A percentile compares a stretch with the other conserved stretches of the same genome.
These are phyloP conservation scores for Thunnus albacares DNA, from an alignment of 2,797 vertebrate species.

Conservation along the genomic window DNA sequence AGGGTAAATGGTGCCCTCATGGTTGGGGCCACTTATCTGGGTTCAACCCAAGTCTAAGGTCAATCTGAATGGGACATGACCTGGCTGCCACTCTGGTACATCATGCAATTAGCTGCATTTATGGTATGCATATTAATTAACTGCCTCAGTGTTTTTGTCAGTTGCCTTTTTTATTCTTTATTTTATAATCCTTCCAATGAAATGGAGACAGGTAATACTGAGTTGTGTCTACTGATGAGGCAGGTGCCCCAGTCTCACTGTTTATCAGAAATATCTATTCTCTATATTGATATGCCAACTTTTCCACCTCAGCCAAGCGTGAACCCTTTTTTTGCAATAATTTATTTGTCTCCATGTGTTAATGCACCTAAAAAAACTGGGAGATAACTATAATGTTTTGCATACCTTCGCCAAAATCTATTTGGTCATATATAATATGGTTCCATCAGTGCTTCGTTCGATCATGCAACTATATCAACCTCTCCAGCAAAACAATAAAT, in stretches of 20 bases:
- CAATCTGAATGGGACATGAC: background rate
- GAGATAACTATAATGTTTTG: background rate
- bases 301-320: background rate
- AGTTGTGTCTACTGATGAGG: background rate
- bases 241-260: background rate
- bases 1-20: background rate
- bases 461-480: background rate
- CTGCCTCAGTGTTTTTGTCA: background rate
- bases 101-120: background rate
- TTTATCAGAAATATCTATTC: background rate
- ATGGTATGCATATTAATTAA: background rate
- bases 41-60: conserved; percentile 5
- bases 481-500: background rate
- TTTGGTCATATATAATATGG: background rate
- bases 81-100: background rate
- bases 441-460: background rate
- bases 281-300: background rate
- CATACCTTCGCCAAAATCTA: background rate
- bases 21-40: background rate
- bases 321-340: background rate
- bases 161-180: background rate
- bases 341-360: background rate
- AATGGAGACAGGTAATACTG: background rate
- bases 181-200: background rate
- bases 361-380: background rate